Evolutionary conservation across 2,888 invertebrate genomes (phyloP).

Genomic region (Campoletis raptor): DNA sequence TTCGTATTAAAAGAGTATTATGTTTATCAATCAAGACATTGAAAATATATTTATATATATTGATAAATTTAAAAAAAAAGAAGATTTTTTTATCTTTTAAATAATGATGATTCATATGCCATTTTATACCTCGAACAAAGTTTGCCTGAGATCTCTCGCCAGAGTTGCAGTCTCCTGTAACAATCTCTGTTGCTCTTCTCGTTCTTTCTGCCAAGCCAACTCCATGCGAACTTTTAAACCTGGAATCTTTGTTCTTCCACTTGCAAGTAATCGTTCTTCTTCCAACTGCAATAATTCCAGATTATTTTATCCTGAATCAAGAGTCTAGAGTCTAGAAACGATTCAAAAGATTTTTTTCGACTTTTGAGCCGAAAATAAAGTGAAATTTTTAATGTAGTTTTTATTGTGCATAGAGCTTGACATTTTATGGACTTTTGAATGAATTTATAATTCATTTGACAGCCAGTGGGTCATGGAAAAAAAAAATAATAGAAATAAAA

Average conservation of each 20-base stretch:
- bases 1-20: constrained; percentile 24
- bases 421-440: not conserved
- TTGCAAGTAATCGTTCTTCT: constrained; percentile 93
- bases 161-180: constrained; percentile 96
- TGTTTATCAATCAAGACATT: constrained; percentile 1
- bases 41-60: not conserved
- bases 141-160: constrained; percentile 94
- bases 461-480: not conserved
- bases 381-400: not conserved
- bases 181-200: constrained; percentile 96
- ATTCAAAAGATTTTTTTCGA: not conserved
- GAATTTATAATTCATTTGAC: not conserved
- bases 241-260: constrained; percentile 94
- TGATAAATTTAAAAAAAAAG: not conserved
- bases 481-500: not conserved
- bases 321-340: not conserved
- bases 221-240: constrained; percentile 95
- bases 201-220: constrained; percentile 96
- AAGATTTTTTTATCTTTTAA: constrained; percentile 14
- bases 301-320: constrained; percentile 11
- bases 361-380: not conserved
- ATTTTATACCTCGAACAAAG: constrained; percentile 90
- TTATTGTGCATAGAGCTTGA: not conserved
- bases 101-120: not conserved
- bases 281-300: constrained; percentile 88